Conservation (phyloP, 1,140 invertebrate genomes). For the Rhynchophorus ferrugineus region DNA sequence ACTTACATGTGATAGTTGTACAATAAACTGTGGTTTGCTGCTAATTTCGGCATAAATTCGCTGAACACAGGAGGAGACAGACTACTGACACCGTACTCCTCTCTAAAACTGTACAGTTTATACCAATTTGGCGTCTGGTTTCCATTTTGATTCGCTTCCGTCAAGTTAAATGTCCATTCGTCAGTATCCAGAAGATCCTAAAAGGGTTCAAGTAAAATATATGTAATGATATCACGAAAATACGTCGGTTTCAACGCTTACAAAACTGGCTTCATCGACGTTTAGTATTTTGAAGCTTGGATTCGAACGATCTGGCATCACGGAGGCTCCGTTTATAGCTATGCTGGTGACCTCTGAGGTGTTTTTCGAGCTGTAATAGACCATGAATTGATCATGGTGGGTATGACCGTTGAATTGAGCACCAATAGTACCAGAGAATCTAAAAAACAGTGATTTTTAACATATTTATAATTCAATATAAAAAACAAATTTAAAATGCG, state of each 20-base stretch:
- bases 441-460: constrained; percentile 38
- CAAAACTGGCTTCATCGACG: constrained; percentile 52
- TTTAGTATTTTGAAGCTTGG: constrained; percentile 73
- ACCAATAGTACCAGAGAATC: constrained; percentile 50
- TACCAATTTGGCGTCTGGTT: constrained; percentile 48
- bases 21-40: constrained; percentile 29
- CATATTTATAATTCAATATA: background rate
- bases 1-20: constrained; percentile 33
- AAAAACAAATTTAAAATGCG: background rate
- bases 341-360: constrained; percentile 46
- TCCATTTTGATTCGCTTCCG: constrained; percentile 57
- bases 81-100: constrained; percentile 50
- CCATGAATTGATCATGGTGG: constrained; percentile 65
- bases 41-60: constrained; percentile 46
- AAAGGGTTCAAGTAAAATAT: too few species aligned
- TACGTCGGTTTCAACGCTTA: too few species aligned
- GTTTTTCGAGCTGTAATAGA: constrained; percentile 50
- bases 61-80: constrained; percentile 44
- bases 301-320: constrained; percentile 59
- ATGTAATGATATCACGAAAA: too few species aligned
- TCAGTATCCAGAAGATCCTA: constrained; percentile 60
- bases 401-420: constrained; percentile 78
- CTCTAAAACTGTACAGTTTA: constrained; percentile 59
- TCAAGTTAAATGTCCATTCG: constrained; percentile 72
- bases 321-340: constrained; percentile 69